Evolutionary conservation across 2,797 vertebrate species (phyloP), one percentile per base, ranked within the genome.

Genomic region (Schizopygopsis malacanthus): DNA sequence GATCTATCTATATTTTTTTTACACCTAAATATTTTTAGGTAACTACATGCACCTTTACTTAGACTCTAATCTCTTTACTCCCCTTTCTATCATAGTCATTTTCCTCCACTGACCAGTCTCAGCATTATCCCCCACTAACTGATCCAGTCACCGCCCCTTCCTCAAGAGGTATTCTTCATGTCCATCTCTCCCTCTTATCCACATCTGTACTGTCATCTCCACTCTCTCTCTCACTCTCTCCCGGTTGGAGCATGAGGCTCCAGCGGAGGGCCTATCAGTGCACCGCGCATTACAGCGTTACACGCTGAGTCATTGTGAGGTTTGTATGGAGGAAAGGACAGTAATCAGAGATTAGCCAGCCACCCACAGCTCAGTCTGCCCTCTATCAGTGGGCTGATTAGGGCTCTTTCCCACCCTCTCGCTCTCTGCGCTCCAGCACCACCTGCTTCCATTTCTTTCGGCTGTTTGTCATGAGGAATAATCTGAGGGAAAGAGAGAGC

Each of bases 381-480:
- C 90, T 88, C 88, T 93, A 90, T 92, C 94, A 94, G 92, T 83
- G 90, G 91, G 84, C 92, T 94, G 93, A 95, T 94, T 94, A 93
- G 88, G 90, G 90, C 89, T 91, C 92, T 91, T 91, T 91, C 92
- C 92, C 92, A 20, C 63, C 15, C 65, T 45, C 92, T 59, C 92
- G 91, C 92, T 77, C 20, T 73, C 8, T 71, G 43, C 25, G 11
- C 77, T 69, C 37, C 43, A 43, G 39, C 37, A 50, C 61, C 20
- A 79, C 75, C 83, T 71, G 76, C 25, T 72, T 72, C n/a, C 37
- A 63, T 65, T 88, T 59, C 43, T 67, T 67, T 70, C 75, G n/a
- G 22, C 52, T 69, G 45, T 83, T 37, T 39, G n/a, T 37, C 41
- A 20, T 18, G 67, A 52, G 75, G 41, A 65, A 67, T 67, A 67